These are phyloP conservation scores for Tragulus kanchil DNA, from an alignment of 2,113 vertebrate species.

Conservation along the genomic window DNA sequence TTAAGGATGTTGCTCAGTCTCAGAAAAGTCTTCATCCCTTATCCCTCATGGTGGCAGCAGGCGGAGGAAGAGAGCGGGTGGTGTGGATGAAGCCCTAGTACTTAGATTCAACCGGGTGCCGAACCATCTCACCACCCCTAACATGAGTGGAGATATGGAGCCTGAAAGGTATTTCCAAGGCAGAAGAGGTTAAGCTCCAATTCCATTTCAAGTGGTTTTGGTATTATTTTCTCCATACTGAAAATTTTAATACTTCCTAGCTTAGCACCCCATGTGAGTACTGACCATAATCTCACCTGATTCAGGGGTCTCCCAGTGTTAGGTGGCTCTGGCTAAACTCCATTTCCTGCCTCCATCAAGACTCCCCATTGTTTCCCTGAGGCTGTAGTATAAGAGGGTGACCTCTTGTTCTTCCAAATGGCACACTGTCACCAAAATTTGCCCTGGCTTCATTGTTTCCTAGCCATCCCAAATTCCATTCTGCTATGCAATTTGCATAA, in stretches of 20 bases:
- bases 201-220: slow-evolving; percentile 4
- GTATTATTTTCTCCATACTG: slow-evolving; percentile 30
- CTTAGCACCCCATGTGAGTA: neutral
- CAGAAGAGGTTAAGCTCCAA: neutral
- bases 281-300: neutral
- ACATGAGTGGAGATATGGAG: neutral
- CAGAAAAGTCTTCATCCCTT: neutral
- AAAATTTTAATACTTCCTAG: neutral
- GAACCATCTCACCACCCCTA: neutral
- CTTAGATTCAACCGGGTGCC: neutral
- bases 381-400: neutral
- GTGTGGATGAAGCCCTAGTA: neutral
- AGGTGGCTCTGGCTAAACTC: neutral
- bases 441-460: neutral
- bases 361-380: neutral
- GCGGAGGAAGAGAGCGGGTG: neutral
- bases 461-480: neutral
- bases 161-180: neutral
- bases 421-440: neutral
- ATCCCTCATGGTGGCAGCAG: neutral
- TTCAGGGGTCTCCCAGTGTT: neutral
- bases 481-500: neutral
- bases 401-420: neutral
- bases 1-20: neutral
- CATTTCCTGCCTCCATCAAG: neutral